These are phyloP conservation scores for Darevskia mixta DNA, from an alignment of 2,797 vertebrate genomes.

Conservation along the genomic window DNA sequence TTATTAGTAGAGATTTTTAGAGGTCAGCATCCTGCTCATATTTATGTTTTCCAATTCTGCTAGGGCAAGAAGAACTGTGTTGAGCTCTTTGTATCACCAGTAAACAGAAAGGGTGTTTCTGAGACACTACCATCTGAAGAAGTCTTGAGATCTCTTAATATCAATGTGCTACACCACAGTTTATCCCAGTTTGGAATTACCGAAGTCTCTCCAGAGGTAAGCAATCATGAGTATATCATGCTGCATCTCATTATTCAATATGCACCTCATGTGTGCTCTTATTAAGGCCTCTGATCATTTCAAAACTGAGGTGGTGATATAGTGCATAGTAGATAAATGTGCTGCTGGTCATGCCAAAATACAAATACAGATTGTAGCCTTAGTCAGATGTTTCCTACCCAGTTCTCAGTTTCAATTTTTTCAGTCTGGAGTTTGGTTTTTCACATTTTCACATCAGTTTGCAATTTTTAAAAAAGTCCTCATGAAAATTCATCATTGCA, in stretches of 20 bases:
- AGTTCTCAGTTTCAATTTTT: no score
- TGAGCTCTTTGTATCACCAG: slow-evolving; percentile 90
- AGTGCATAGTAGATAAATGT: neutral
- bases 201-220: slow-evolving; percentile 90
- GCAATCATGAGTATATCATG: slow-evolving; percentile 50
- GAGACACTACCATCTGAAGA: slow-evolving; percentile 89
- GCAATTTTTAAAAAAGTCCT: no score
- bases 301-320: neutral
- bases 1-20: neutral
- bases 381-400: no score
- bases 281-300: slow-evolving; percentile 5
- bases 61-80: slow-evolving; percentile 91
- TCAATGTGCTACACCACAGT: slow-evolving; percentile 87
- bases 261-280: neutral
- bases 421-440: no score
- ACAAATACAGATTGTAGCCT: slow-evolving; percentile 19
- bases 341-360: neutral
- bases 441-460: no score
- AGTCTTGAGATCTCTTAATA: slow-evolving; percentile 90
- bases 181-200: slow-evolving; percentile 92
- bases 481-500: no score
- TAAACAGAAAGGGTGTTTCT: slow-evolving; percentile 83
- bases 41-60: slow-evolving; percentile 33
- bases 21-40: neutral
- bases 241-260: slow-evolving; percentile 16